These are phyloP conservation scores for Tetramorium alpestre DNA, from an alignment of 1,140 invertebrate genomes.

Conservation along the genomic window DNA sequence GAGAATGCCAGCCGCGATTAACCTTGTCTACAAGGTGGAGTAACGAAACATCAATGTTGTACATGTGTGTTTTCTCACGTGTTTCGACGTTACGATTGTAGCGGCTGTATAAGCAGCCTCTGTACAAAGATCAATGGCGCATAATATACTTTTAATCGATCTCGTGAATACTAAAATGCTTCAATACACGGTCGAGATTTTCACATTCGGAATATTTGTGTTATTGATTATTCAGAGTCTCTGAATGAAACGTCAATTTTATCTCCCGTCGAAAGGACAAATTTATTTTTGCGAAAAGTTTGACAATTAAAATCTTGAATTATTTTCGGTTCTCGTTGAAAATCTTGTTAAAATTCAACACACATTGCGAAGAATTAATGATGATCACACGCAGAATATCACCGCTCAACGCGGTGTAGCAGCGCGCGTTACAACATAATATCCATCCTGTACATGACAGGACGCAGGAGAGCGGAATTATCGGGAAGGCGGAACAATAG, in stretches of 20 bases:
- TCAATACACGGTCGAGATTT: background rate
- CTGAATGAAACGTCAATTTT: background rate
- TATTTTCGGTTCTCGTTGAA: background rate
- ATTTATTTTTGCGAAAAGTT: background rate
- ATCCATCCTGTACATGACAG: background rate
- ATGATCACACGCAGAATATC: conserved; percentile 17
- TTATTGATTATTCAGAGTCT: background rate
- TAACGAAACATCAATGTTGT: conserved; percentile 43
- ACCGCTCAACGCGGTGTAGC: background rate
- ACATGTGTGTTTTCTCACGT: conserved; percentile 50
- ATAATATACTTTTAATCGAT: conserved; percentile 52
- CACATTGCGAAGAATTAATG: background rate
- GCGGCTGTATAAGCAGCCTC: background rate
- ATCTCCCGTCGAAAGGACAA: background rate
- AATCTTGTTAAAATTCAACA: background rate
- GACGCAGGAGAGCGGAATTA: conserved; percentile 16
- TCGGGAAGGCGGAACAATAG: conserved; percentile 39
- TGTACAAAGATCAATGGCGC: conserved; percentile 54
- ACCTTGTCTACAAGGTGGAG: background rate
- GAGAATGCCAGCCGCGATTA: background rate
- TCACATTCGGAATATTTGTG: background rate
- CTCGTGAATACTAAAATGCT: conserved; percentile 24
- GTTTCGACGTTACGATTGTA: background rate
- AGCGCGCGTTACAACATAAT: background rate
- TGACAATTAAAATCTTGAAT: background rate